Evolutionary conservation across 2,797 vertebrate species (phyloP).

Genomic region (Pelobates cultripes): DNA sequence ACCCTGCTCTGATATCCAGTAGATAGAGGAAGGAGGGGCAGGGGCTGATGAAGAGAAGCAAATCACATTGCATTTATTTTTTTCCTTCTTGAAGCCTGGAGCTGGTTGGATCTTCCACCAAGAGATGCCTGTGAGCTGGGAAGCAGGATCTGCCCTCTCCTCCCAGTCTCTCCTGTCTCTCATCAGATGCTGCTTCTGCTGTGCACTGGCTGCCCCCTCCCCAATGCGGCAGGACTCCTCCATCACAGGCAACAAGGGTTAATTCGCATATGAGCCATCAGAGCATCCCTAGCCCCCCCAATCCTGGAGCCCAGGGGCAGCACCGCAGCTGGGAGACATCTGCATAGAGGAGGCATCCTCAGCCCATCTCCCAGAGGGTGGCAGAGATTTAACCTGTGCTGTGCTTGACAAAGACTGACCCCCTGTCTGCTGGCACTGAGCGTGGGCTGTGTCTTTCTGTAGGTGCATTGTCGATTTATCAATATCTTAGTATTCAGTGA

Average conservation of each 20-base stretch:
- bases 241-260: neutral
- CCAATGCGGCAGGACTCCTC: constrained; percentile 36
- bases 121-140: constrained; percentile 45
- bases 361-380: neutral
- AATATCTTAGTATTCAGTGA: no score
- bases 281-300: neutral
- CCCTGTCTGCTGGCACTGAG: neutral
- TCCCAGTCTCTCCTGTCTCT: constrained; percentile 30
- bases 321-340: neutral
- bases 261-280: neutral
- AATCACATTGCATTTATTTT: constrained; percentile 27
- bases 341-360: neutral
- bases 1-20: neutral
- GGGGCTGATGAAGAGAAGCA: neutral
- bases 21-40: constrained; percentile 9
- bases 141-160: constrained; percentile 44
- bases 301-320: neutral
- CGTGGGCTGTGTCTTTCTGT: no score
- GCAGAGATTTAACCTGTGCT: neutral
- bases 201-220: constrained; percentile 28
- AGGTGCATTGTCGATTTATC: no score
- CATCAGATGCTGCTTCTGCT: constrained; percentile 37
- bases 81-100: constrained; percentile 20
- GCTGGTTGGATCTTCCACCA: constrained; percentile 44
- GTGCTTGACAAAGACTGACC: neutral